A percentile compares a stretch with the other conserved stretches of the same genome.
phyloP scores from a whole-genome alignment of 2,113 vertebrate genomes.

The Platysteira castanea region DNA sequence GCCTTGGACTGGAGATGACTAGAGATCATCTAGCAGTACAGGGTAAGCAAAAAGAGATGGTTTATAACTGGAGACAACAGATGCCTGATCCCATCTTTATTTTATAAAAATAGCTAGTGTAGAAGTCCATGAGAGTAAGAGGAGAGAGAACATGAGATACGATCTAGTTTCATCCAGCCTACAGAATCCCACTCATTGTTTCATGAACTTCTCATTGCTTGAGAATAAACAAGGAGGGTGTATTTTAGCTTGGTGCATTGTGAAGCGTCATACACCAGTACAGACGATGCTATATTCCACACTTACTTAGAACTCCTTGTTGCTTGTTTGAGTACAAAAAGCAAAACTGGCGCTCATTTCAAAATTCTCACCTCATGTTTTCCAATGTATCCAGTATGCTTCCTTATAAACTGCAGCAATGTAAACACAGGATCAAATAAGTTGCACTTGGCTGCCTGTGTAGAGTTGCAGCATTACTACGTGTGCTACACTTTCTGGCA shows the following conservation, averaged over 20 bases:
- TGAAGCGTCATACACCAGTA: not conserved
- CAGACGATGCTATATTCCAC: not conserved
- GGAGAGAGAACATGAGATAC: not conserved
- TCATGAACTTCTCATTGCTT: not conserved
- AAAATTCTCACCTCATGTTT: not conserved
- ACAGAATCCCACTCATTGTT: accelerated
- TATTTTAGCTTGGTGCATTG: not conserved
- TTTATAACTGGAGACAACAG: not conserved
- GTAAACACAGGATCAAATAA: not conserved
- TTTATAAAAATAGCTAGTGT: not conserved
- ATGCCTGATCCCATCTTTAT: not conserved
- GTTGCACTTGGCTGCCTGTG: not conserved
- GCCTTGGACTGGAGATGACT: not conserved
- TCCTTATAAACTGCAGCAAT: not conserved
- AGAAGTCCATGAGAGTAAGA: not conserved
- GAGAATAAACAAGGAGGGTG: not conserved
- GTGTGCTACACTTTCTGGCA: not conserved
- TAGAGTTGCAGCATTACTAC: not conserved
- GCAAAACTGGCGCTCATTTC: not conserved
- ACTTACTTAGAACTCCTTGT: not conserved
- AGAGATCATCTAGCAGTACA: not conserved
- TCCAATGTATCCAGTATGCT: not conserved
- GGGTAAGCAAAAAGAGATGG: not conserved
- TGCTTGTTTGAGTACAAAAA: not conserved
- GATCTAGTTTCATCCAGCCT: not conserved